Conservation (phyloP, 2,888 invertebrate genomes). For the Polydrusus tereticollis region DNA sequence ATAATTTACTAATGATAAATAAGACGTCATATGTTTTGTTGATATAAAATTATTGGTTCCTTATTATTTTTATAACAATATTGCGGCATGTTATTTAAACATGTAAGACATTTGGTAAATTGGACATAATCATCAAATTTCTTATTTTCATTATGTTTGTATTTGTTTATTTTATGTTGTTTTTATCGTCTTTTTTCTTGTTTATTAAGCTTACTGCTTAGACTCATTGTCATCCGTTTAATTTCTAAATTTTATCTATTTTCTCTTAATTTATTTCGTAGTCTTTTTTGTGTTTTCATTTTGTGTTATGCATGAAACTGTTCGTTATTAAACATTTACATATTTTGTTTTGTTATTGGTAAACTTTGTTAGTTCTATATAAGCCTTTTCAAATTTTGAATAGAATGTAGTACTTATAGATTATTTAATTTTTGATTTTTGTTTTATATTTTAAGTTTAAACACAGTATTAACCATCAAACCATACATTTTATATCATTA, state of each 20-base stretch:
- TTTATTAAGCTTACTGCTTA: slow-evolving; percentile 64
- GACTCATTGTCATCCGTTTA: slow-evolving; percentile 55
- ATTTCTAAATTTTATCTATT: slow-evolving; percentile 36
- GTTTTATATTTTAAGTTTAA: slow-evolving; percentile 16
- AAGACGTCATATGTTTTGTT: no score
- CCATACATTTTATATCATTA: slow-evolving; percentile 5
- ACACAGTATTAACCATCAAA: slow-evolving; percentile 21
- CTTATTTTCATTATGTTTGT: slow-evolving; percentile 48
- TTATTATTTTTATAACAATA: no score
- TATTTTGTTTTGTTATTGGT: slow-evolving; percentile 38
- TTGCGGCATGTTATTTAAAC: no score
- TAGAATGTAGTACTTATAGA: background rate
- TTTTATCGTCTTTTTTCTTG: slow-evolving; percentile 49
- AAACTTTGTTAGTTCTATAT: slow-evolving; percentile 35
- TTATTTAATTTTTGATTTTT: slow-evolving; percentile 10
- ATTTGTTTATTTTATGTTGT: slow-evolving; percentile 47
- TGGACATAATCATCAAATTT: slow-evolving; percentile 39
- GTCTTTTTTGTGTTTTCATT: slow-evolving; percentile 51
- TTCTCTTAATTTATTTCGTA: slow-evolving; percentile 51
- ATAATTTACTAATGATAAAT: no score
- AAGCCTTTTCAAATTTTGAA: background rate
- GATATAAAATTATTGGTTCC: no score
- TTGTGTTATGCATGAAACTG: slow-evolving; percentile 52
- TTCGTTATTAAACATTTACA: slow-evolving; percentile 43
- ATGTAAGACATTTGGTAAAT: slow-evolving; percentile 24